Conservation (phyloP, 2,888 invertebrate species). For the Troides oblongomaculatus region DNA sequence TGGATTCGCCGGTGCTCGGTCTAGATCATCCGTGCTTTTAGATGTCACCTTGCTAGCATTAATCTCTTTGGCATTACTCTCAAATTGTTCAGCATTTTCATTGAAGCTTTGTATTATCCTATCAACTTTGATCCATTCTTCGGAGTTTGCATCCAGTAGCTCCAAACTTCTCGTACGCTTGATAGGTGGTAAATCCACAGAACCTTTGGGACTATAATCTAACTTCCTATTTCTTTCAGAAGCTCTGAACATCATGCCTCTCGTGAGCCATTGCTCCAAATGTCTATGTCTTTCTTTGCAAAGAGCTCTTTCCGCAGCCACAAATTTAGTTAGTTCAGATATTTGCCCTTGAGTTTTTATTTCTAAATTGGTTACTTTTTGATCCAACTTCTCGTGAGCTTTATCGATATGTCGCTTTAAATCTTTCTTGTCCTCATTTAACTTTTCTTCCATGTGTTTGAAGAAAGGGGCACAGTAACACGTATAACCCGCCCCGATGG, state of each 20-base stretch:
- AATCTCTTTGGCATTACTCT: constrained; percentile 66
- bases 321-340: constrained; percentile 83
- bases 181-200: constrained; percentile 78
- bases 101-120: constrained; percentile 64
- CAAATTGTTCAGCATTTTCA: constrained; percentile 59
- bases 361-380: constrained; percentile 89
- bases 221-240: constrained; percentile 72
- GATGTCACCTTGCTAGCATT: constrained; percentile 68
- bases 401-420: constrained; percentile 88
- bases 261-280: constrained; percentile 84
- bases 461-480: constrained; percentile 96
- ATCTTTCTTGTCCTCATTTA: constrained; percentile 90
- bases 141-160: constrained; percentile 77
- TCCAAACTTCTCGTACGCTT: constrained; percentile 87
- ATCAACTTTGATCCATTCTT: constrained; percentile 69
- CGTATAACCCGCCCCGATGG: constrained; percentile 95
- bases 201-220: constrained; percentile 75
- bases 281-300: constrained; percentile 83
- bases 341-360: constrained; percentile 86
- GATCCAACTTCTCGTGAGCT: constrained; percentile 88
- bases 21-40: constrained; percentile 75
- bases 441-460: constrained; percentile 90
- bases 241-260: constrained; percentile 82
- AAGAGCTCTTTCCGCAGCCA: constrained; percentile 81
- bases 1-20: constrained; percentile 57